phyloP scores from a whole-genome alignment of 2,797 vertebrate species.

The Gymnoscopelus microlampas region DNA sequence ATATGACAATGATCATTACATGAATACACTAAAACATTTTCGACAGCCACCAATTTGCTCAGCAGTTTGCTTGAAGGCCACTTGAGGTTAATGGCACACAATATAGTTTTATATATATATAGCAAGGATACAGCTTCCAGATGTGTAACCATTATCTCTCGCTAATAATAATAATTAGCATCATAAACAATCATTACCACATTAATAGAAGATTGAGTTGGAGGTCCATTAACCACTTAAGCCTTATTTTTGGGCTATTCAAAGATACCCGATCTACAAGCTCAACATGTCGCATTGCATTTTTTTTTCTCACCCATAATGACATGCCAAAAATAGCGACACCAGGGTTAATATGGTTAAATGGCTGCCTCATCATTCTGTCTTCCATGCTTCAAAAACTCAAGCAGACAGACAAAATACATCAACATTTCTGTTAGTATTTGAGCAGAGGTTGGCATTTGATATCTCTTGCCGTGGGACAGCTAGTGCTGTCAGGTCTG shows the following conservation, averaged over 20 bases:
- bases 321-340: no score
- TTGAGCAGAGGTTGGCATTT: not conserved
- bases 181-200: not conserved
- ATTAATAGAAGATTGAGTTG: not conserved
- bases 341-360: not conserved
- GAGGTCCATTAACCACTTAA: not conserved
- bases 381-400: no score
- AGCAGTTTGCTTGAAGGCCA: conserved; percentile 54
- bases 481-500: not conserved
- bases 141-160: not conserved
- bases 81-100: conserved; percentile 62
- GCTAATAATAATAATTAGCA: conserved; percentile 6
- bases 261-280: not conserved
- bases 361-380: not conserved
- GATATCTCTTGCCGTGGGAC: conserved; percentile 14
- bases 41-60: conserved; percentile 15
- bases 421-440: not conserved
- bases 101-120: conserved; percentile 16
- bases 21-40: conserved; percentile 13
- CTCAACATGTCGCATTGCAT: not conserved
- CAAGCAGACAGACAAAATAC: not conserved
- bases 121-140: conserved; percentile 9
- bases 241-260: not conserved
- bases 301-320: not conserved
- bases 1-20: not conserved